Conservation (phyloP, 2,797 vertebrate genomes). For the Salarias fasciatus region DNA sequence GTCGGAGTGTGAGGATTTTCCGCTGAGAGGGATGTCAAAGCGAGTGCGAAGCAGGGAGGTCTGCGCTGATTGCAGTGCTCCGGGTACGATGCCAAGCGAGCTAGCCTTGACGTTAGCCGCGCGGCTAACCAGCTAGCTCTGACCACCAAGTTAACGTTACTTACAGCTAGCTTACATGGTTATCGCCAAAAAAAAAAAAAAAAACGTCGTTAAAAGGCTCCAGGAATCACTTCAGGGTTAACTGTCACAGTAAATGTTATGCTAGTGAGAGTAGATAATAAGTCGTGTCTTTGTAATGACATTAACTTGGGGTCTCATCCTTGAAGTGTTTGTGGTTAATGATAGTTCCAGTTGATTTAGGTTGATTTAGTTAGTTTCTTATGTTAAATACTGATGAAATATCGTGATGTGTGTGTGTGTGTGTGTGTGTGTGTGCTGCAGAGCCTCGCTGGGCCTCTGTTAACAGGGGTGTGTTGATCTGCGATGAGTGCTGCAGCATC, state of each 20-base stretch:
- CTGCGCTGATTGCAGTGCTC: constrained; percentile 96
- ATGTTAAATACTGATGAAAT: no score
- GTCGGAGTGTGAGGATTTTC: constrained; percentile 45
- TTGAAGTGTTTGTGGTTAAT: constrained; percentile 2
- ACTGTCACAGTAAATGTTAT: neutral
- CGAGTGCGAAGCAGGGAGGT: constrained; percentile 93
- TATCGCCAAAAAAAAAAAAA: neutral
- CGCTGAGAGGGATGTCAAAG: constrained; percentile 88
- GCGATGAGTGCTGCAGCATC: constrained; percentile 98
- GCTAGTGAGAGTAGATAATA: neutral
- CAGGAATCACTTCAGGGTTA: neutral
- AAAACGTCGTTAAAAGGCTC: neutral
- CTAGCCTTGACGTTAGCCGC: constrained; percentile 64
- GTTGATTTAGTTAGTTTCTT: no score
- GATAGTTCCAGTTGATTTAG: no score
- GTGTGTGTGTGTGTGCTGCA: constrained; percentile 47
- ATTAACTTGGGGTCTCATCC: constrained; percentile 19
- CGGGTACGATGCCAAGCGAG: constrained; percentile 83
- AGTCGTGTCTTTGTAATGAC: constrained; percentile 10
- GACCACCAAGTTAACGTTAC: constrained; percentile 24
- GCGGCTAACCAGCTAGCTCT: constrained; percentile 60
- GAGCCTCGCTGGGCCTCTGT: constrained; percentile 97
- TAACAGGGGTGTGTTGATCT: constrained; percentile 94
- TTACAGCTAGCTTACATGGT: constrained; percentile 29
- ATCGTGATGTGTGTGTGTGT: neutral